phyloP scores from a whole-genome alignment of 2,797 vertebrate species.

The Tragelaphus eurycerus region DNA sequence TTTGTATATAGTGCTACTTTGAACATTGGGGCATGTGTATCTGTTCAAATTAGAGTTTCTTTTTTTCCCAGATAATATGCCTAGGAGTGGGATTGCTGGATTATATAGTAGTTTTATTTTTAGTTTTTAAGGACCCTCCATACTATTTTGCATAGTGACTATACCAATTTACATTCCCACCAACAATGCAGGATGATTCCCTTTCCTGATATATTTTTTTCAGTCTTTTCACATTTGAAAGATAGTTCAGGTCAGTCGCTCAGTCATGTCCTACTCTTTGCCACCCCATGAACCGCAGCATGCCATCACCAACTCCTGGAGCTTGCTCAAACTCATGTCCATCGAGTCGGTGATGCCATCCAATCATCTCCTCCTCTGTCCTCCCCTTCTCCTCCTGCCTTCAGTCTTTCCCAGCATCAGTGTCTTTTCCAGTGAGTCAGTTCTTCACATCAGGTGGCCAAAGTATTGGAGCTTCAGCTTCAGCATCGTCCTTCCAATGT shows the following conservation, averaged over 20 bases:
- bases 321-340: background rate
- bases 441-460: background rate
- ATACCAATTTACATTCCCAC: background rate
- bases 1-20: background rate
- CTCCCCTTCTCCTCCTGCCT: background rate
- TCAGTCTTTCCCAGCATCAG: background rate
- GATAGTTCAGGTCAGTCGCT: background rate
- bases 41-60: background rate
- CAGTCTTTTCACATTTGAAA: background rate
- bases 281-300: background rate
- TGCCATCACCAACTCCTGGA: fast-evolving
- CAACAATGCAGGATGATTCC: background rate
- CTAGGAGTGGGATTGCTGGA: background rate
- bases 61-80: background rate
- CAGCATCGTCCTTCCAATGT: background rate
- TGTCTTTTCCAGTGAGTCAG: background rate
- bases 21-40: background rate
- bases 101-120: background rate
- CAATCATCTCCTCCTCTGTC: background rate
- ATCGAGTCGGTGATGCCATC: background rate
- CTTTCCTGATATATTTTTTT: background rate
- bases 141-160: background rate
- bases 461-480: background rate
- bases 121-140: background rate
- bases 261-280: background rate